Evolutionary conservation across 1,140 invertebrate species (phyloP), one percentile per base, ranked within the genome.

Genomic region (Sitobion miscanthi): DNA sequence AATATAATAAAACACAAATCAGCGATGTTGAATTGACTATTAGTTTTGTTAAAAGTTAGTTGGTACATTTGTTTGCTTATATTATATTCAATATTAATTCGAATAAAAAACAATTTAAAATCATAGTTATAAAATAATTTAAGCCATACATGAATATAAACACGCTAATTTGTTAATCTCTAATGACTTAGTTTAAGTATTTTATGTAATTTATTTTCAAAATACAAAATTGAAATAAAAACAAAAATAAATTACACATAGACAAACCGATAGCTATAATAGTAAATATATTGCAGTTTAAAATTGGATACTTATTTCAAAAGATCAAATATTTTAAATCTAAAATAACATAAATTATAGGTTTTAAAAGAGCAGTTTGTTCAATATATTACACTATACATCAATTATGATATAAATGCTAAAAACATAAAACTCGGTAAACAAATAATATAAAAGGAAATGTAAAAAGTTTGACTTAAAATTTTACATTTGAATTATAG

Each of bases 101-200:
- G 30, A 54, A 89, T 54, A 54, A 89, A 89, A 89, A 89, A 86
- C 17, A 89, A 89, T 88, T 52, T 52, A 3, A 87, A 49, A 49
- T n/a, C 7, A 49, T 85, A 25, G 6, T 86, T 47, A 69, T 86
- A 52, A 88, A 88, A 23, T 35, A 38, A 52, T 35, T 47, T 21
- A 52, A 89, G 35, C 49, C 35, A 38, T 42, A 25, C 25, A 54
- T 89, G 23, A 52, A 54, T 89, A 57, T 57, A 35, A 42, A 69
- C 35, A 69, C 11, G 4, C 89, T 45, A 90, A 69, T 90, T 90
- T 90, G 25, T 42, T 90, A 90, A 69, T 69, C 1, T 17, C 89
- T 90, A 90, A 90, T 90, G 89, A 90, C 89, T 90, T 90, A 62
- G 89, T 90, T 62, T 42, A 57, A 38, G 54, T 90, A 90, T 45